phyloP scores from a whole-genome alignment of 2,797 vertebrate genomes.

The Cryptoprocta ferox region DNA sequence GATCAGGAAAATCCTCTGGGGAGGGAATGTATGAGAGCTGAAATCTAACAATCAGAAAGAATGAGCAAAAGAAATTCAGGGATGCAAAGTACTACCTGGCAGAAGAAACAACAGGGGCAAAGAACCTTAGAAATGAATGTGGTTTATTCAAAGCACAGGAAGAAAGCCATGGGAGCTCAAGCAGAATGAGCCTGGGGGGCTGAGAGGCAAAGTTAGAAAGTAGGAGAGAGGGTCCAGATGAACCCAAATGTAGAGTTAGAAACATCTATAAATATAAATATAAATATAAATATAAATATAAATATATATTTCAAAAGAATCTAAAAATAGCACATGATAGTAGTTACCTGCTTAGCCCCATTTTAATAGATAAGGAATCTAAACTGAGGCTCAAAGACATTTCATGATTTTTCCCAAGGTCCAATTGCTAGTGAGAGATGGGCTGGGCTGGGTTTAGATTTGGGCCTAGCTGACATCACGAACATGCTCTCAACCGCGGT shows the following conservation, averaged over 20 bases:
- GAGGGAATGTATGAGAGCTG: not conserved
- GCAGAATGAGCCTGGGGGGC: not conserved
- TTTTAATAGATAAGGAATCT: not conserved
- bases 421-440: not conserved
- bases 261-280: not conserved
- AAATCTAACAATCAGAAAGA: not conserved
- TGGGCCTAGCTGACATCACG: not conserved
- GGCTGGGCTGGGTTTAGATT: not conserved
- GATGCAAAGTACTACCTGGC: not conserved
- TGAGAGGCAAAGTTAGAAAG: not conserved
- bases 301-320: not conserved
- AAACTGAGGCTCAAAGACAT: not conserved
- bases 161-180: not conserved
- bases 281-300: too few species aligned
- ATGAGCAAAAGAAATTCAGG: not conserved
- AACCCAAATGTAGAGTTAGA: not conserved
- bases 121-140: not conserved
- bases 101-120: not conserved
- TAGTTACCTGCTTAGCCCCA: not conserved
- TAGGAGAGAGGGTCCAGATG: not conserved
- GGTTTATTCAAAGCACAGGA: not conserved
- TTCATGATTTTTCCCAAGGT: not conserved
- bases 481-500: fast-evolving
- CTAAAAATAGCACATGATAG: not conserved
- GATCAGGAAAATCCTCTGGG: not conserved